These are phyloP conservation scores for Cinara cedri DNA, from an alignment of 2,888 invertebrate species.

Conservation along the genomic window DNA sequence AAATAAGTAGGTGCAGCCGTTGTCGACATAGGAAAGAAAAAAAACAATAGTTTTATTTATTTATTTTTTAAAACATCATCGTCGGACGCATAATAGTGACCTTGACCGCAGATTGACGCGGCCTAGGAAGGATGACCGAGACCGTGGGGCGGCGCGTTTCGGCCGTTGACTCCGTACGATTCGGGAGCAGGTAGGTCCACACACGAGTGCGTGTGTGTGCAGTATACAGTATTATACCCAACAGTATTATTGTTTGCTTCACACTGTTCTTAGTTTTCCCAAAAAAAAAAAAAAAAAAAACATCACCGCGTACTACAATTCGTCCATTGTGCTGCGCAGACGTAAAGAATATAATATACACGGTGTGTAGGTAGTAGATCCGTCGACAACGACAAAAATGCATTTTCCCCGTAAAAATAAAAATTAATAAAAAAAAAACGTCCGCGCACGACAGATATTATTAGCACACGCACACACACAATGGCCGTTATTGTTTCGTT, in stretches of 20 bases:
- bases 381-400: not conserved
- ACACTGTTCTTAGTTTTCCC: no score
- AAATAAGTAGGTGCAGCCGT: not conserved
- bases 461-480: not conserved
- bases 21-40: not conserved
- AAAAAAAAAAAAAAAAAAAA: no score
- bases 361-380: no score
- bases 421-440: no score
- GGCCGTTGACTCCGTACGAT: slow-evolving; percentile 46
- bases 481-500: not conserved
- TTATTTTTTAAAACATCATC: not conserved
- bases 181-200: not conserved
- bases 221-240: not conserved
- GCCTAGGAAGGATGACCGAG: slow-evolving; percentile 56
- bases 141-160: slow-evolving; percentile 52
- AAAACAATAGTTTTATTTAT: slow-evolving; percentile 25
- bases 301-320: not conserved
- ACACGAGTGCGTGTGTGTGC: not conserved
- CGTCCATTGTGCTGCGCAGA: not conserved
- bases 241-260: no score
- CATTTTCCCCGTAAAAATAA: not conserved
- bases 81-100: slow-evolving; percentile 38
- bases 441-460: not conserved
- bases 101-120: slow-evolving; percentile 54
- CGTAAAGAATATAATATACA: no score